phyloP scores from a whole-genome alignment of 2,797 vertebrate genomes.

The Catamblyrhynchus diadema region DNA sequence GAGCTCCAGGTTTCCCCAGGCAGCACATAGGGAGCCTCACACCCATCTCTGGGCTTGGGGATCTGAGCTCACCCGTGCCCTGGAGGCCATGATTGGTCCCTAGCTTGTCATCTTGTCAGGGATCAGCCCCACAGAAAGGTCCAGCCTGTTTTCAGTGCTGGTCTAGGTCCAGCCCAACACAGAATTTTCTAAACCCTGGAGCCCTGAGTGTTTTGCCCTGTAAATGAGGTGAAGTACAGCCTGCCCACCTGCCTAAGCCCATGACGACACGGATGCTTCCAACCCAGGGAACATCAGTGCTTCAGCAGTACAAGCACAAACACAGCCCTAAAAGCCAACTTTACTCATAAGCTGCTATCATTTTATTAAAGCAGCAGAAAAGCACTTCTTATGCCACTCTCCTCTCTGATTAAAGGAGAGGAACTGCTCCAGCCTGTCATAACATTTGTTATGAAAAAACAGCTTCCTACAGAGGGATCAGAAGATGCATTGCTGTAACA shows the following conservation, averaged over 20 bases:
- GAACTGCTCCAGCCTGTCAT: constrained; percentile 37
- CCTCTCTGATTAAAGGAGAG: constrained; percentile 33
- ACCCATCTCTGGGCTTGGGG: not conserved
- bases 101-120: not conserved
- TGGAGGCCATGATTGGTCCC: not conserved
- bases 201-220: not conserved
- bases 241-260: not conserved
- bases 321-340: constrained; percentile 13
- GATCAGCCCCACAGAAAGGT: not conserved
- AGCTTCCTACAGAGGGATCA: not conserved
- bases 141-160: not conserved
- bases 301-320: not conserved
- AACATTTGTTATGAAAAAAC: constrained; percentile 48
- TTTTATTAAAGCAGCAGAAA: constrained; percentile 29
- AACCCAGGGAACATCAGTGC: not conserved
- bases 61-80: not conserved
- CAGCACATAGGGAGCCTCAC: not conserved
- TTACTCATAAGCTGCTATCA: not conserved
- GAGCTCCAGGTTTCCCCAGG: not conserved
- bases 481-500: not conserved
- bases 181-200: not conserved
- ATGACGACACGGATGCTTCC: not conserved
- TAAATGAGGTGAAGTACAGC: not conserved
- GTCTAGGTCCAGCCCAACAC: not conserved
- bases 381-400: constrained; percentile 29